Evolutionary conservation across 2,113 vertebrate species (phyloP), one percentile per base, ranked within the genome.

Genomic region (Aythya baeri): DNA sequence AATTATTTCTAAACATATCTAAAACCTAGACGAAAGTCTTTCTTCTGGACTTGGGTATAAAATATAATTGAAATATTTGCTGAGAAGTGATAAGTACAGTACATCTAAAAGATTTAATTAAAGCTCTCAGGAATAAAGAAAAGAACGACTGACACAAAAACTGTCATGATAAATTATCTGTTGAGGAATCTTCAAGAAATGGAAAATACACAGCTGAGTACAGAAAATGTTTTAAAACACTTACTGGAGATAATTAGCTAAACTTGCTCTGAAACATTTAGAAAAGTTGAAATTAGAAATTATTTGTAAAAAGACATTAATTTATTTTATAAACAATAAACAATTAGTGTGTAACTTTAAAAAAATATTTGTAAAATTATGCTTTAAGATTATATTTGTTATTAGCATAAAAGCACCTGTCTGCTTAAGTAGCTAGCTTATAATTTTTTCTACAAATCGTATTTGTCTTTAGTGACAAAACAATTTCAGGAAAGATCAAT

Each of bases 31-130:
- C 90, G 32, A 90, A 73, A 75, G 15, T 20, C 26, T 89, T 21
- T 90, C 11, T 68, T 78, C 32, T 75, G 4, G 8, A 62, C 41
- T 87, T 22, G 17, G 67, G 77, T 89, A 86, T 86, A 77, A 91
- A 91, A 93, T 59, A 75, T 23, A 79, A 73, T 59, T 86, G 66
- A 95, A 95, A 87, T 93, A 63, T 85, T 41, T 86, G 46, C 32
- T 93, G 49, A 59, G 73, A 83, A 90, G 25, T 84, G 68, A 83
- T 76, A 92, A 89, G 61, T 49, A 91, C 58, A 81, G 61, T 49
- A 91, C 58, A 81, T 88, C 36, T 68, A 70, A 88, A 93, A 95
- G 27, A 70, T 92, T 83, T 95, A 96, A 97, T 89, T 94, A 81
- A 92, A 92, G 21, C 76, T 92, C 82, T 59, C 44, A 83, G 58